These are phyloP conservation scores for Cettia cetti DNA, from an alignment of 2,113 vertebrate species.

Conservation along the genomic window DNA sequence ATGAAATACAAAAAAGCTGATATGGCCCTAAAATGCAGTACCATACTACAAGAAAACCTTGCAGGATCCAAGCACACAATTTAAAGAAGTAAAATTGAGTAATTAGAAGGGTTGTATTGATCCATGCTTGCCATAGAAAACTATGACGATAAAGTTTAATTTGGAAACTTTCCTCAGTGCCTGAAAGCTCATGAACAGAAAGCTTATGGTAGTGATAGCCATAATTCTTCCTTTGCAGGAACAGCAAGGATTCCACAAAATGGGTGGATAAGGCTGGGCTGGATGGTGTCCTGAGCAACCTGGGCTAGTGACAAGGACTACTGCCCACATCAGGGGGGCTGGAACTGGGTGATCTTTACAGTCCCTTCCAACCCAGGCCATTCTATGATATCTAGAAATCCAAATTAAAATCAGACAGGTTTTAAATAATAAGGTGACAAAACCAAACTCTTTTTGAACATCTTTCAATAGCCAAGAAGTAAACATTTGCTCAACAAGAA, in stretches of 20 bases:
- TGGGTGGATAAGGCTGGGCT: too few relatives aligned
- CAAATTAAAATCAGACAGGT: background rate
- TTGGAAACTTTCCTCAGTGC: background rate
- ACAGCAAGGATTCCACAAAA: background rate
- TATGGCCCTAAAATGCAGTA: background rate
- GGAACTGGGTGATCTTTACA: background rate
- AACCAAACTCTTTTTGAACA: background rate
- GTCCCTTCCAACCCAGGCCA: background rate
- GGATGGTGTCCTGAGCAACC: background rate
- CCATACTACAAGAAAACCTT: background rate
- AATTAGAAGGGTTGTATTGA: background rate
- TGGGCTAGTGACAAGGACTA: background rate
- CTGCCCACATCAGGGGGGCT: rapidly evolving
- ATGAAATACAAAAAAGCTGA: background rate
- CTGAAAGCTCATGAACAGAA: background rate
- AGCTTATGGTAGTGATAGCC: background rate
- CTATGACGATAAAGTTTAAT: background rate
- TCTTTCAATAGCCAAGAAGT: background rate
- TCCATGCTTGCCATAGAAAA: background rate
- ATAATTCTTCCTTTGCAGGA: background rate
- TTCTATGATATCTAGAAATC: background rate
- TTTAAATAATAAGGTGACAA: background rate
- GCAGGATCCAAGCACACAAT: background rate
- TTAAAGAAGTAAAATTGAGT: background rate
- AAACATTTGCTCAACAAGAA: background rate